Evolutionary conservation across 2,888 invertebrate genomes (phyloP), one percentile per base, ranked within the genome.

Genomic region (Acanthoscelides obtectus): DNA sequence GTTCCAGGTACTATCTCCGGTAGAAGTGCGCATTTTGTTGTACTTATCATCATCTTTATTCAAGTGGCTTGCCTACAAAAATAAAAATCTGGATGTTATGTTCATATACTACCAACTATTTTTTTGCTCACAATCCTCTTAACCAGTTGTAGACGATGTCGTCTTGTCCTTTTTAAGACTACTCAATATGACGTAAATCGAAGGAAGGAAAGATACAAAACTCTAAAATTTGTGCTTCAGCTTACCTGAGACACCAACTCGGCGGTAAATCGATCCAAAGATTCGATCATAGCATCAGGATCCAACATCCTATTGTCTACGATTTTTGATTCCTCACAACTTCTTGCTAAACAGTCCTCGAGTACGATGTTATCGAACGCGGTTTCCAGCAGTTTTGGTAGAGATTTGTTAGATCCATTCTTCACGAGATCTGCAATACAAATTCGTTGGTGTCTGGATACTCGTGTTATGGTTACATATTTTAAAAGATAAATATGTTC

Each of bases 1-100:
- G 80, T 93, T 93, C 94, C 94, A 94, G 0, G 93, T 94, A 81
- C 93, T 93, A 20, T 88, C 87, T 0, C 79, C 87, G 83, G 75
- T 87, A 81, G 81, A 79, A 6, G 72, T 72, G 63, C 75, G 77
- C 45, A 45, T 45, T 17, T 45, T 25, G 8, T 25, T 45, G 66
- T 75, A 74, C 66, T 79, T 80, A 66, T 79, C 80, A 20, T 83
- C 81, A 71, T 84, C 87, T 82, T 80, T 87, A 86, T 89, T 87
- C 75, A 90, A 84, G 73, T 90, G 90, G 75, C 90, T 89, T 0
- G 90, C 90, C 45, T 45, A 17, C 1, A 45, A 45, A n/a, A n/a
- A n/a, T n/a, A n/a, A n/a, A n/a, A n/a, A n/a, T n/a, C n/a, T n/a
- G n/a, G n/a, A n/a, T n/a, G n/a, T n/a, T n/a, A n/a, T n/a, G n/a